Base-by-base conservation (phyloP, 2,113 vertebrate genomes). In the Melanerpes formicivorus region DNA sequence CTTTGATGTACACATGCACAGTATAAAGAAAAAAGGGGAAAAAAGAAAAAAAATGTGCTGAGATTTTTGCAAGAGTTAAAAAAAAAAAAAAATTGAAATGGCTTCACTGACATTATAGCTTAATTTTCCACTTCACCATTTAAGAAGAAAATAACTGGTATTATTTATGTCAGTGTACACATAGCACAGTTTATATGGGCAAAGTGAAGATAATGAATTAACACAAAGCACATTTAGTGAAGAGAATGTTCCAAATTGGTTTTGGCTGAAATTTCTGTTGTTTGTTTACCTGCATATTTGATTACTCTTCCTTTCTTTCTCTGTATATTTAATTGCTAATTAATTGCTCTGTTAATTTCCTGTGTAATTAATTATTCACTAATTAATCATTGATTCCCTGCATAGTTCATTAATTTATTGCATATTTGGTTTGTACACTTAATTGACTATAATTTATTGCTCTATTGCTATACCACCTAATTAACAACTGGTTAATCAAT, bases 311-410 rank as follows among this genome's bases (percentile, higher is more conserved):
- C 69, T 95, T 95, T 95, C 83, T 90, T 95, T 91, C 56, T 85
- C 78, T 34, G 50, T 72, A 80, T 96, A 93, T 89, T 95, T 96
- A 93, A 93, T 93, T 89, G 56, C 85, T 95, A 96, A 96, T 97
- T 96, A 96, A 95, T 96, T 93, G 93, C 87, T 95, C 85, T 29
- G 78, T 93, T 96, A 87, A 93, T 91, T 96, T 95, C 66, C 78
- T 65, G 34, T 52, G 5, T 94, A 94, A 94, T 97, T 96, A 96
- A 94, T 96, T 97, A 90, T 95, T 87, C 66, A 55, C 78, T 84
- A 96, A 93, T 94, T 96, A 94, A 88, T 93, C 80, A 84, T 93
- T 75, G 77, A 84, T 95, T 97, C 75, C 21, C 76, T 95, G 82
- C 90, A 90, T 93, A 93, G 75, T 87, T 95, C 93, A 94, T 95